Base-by-base conservation (phyloP, 2,797 vertebrate genomes). In the Eulemur coronatus region DNA sequence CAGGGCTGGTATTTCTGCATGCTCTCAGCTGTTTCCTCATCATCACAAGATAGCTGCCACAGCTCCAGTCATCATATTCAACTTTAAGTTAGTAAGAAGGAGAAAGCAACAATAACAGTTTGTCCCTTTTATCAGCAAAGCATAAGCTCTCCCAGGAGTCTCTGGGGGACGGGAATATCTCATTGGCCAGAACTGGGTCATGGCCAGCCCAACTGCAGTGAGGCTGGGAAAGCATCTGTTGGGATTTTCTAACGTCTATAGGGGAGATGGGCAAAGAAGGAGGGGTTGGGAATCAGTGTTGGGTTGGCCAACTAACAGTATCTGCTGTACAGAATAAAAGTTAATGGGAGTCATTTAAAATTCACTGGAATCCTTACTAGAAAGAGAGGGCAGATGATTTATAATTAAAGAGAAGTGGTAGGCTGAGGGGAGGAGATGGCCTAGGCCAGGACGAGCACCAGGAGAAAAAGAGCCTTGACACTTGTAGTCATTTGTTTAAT, bases 71-170 rank as follows among this genome's bases (percentile, higher is more conserved):
- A 17, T 93, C 46, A 48, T n/a, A 28, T 61, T 79, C 61, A 94
- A 20, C 67, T 90, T 52, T 65, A 97, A 95, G 61, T 84, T 84
- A 90, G 79, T 61, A 76, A 82, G n/a, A 67, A 84, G 52, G 59
- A 72, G 33, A 94, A 93, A 69, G 84, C 43, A 90, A 69, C 43
- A n/a, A 28, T 48, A 63, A 38, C 7, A 48, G 17, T 78, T 43
- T 52, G 18, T 87, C 67, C 38, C 48, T 89, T 92, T 67, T 81
- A 76, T 76, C 52, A 95, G 65, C 33, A 95, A 91, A 91, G 22
- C 63, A 18, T 73, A 43, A 84, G 70, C 63, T 81, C 57, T 84
- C 59, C 73, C 33, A 78, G 73, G 57, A 84, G 20, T 75, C 91
- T 91, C 26, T 24, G 38, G 63, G 33, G 61, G 73, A 91, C 28